Evolutionary conservation across 2,888 invertebrate species (phyloP), one percentile per base, ranked within the genome.

Genomic region (Lithophane socia): DNA sequence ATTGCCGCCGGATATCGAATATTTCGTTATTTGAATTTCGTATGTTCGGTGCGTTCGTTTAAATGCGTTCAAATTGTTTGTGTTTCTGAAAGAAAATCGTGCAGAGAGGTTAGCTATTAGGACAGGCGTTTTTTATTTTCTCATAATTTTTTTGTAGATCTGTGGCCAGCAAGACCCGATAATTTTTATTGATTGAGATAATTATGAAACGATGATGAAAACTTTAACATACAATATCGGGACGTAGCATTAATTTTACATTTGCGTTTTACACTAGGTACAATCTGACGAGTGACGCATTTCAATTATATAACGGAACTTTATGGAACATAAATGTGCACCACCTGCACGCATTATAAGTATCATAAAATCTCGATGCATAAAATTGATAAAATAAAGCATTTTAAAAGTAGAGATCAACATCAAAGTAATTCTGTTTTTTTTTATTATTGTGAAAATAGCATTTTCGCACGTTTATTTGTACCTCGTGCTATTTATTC

Each of bases 1-100:
- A 42, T 74, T 75, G 71, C 75, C 80, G 67, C 75, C 85, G 82
- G 83, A 88, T 78, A 87, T 81, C 65, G 79, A 81, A 80, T 58
- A 44, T 63, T 77, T 70, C 61, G 72, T 73, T 74, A 68, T 73
- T 75, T 73, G 66, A 56, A 88, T 80, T 63, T 80, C 37, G 10
- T 86, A 47, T 49, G 68, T 70, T 65, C 24, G 21, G 37, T 69
- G 42, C 24, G 75, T 75, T 52, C 56, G 42, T 71, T 65, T 75
- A n/a, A 64, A 67, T 71, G 44, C 37, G 65, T 72, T 72, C 64
- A 58, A 73, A 68, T 68, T 71, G 29, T 73, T 73, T 63, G 42
- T 58, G 37, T 69, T 85, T 73, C 21, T 64, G 58, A 56, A 64
- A 61, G 10, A 66, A 61, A 75, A 52, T 52, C 61, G 13, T 24